phyloP scores from a whole-genome alignment of 2,888 invertebrate species.

The Parnassius glacialis region DNA sequence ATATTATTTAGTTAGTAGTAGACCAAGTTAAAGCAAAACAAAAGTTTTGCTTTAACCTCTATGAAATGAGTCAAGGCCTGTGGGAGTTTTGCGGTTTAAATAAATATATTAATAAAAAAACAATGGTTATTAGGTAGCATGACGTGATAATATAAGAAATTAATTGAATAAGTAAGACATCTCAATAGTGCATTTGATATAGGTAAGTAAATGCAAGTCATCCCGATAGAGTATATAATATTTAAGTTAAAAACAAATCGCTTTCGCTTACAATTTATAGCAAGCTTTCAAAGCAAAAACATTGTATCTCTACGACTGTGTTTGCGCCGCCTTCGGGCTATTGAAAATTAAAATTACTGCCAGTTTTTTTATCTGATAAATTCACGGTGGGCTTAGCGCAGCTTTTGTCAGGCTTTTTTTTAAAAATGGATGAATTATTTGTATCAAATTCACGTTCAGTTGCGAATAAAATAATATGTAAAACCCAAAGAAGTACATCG shows the following conservation, averaged over 20 bases:
- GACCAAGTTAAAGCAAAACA: too few species aligned
- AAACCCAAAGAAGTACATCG: not conserved
- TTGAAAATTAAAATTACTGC: constrained; percentile 74
- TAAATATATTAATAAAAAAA: too few species aligned
- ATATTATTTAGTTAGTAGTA: too few species aligned
- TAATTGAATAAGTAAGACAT: too few species aligned
- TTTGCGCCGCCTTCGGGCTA: constrained; percentile 66
- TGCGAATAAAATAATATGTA: constrained; percentile 6
- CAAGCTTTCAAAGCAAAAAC: constrained; percentile 53
- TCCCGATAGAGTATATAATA: too few species aligned
- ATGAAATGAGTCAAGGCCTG: too few species aligned
- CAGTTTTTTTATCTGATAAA: constrained; percentile 57
- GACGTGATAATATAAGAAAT: too few species aligned
- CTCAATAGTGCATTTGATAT: too few species aligned
- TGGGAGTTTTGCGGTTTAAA: too few species aligned
- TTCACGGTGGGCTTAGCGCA: constrained; percentile 49
- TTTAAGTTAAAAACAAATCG: constrained; percentile 18
- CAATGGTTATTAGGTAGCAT: too few species aligned
- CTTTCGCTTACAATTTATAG: constrained; percentile 35
- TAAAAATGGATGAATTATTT: constrained; percentile 27
- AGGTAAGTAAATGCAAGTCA: too few species aligned
- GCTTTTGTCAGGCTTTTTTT: constrained; percentile 45
- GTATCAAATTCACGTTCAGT: constrained; percentile 23
- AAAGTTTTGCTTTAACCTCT: too few species aligned
- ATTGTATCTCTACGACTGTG: constrained; percentile 55